Base-by-base conservation (phyloP, 2,113 vertebrate species). In the Theropithecus gelada region DNA sequence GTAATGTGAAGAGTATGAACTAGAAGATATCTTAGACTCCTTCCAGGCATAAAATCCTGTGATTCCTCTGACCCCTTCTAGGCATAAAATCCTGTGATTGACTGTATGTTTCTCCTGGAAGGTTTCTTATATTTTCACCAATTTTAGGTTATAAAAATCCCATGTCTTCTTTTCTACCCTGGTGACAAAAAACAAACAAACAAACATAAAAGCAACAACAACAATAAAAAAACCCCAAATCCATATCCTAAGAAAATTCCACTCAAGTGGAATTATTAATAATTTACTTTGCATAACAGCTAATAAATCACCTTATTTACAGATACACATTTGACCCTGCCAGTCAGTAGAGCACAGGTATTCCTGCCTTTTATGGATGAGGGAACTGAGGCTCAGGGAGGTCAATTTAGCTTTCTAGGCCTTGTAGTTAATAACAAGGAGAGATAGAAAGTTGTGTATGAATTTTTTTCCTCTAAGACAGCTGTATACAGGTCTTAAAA, bases 401-500 rank as follows among this genome's bases (percentile, higher is more conserved):
- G 9, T 93, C 43, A 64, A 0, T 23, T 96, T 55, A 79, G 45
- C 17, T 84, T 3, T 12, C 84, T 43, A 81, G 70, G 87, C 95
- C 92, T 78, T 81, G 45, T 35, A 89, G 43, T 64, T 86, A 35
- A 18, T n/a, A 55, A 61, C 20, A 40, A 87, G 64, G 83, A 79
- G 48, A 90, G 32, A 22, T 40, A 83, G 61, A 88, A 17, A 86
- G 13, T 52, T 73, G 70, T 18, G 79, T 94, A 70, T 64, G 32
- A 88, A 25, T 73, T 82, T 45, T 79, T 78, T 80, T 48, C 2
- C 40, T 22, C 55, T 55, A 84, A 93, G 55, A 85, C 48, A 75
- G 66, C 22, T 40, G 25, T 79, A 7, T 38, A 50, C 43, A 78
- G 75, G 75, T 48, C 55, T 90, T 96, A 93, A 78, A 97, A 97